Evolutionary conservation across 2,888 invertebrate species (phyloP), one percentile per base, ranked within the genome.

Genomic region (Stegophylla sp.): DNA sequence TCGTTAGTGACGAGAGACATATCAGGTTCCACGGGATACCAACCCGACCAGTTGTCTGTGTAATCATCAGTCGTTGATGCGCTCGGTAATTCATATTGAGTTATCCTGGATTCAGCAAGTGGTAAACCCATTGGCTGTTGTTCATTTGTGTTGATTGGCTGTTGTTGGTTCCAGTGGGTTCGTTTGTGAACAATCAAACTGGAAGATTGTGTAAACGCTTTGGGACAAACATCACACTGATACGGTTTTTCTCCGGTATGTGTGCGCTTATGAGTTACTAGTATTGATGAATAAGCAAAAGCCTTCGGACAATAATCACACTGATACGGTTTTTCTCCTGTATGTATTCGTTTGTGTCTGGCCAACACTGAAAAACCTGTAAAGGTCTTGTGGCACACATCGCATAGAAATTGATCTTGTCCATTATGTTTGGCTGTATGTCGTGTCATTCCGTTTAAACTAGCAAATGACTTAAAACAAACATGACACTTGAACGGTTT

Each of bases 151-250:
- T 61, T 61, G 15, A 28, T 28, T 9, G 45, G 28, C 41, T 17
- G 43, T 1, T 45, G 61, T 1, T n/a, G 12, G 15, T 45, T 64
- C 76, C 76, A 76, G 10, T 76, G 76, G 26, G 76, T 76, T 53
- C 76, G 76, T 26, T 76, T 76, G 9, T 76, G 76, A 23, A 76
- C 76, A 10, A 66, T 76, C 20, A 76, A 56, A 43, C 66, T 66
- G 13, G 76, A 76, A 0, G 76, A 76, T 28, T 76, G 76, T 7
- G 76, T 66, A 26, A 66, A 76, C 1, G 76, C 66, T 43, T 66
- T 76, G 12, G 76, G 76, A 28, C 76, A 76, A 20, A 76, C 1
- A 26, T 76, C 76, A 10, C 76, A 76, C 15, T n/a, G 76, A 26
- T 76, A 76, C 2, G 76, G 76, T 66, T 56, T 66, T 3, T 76